Base-by-base conservation (phyloP, 2,888 invertebrate species). In the Baronia brevicornis region DNA sequence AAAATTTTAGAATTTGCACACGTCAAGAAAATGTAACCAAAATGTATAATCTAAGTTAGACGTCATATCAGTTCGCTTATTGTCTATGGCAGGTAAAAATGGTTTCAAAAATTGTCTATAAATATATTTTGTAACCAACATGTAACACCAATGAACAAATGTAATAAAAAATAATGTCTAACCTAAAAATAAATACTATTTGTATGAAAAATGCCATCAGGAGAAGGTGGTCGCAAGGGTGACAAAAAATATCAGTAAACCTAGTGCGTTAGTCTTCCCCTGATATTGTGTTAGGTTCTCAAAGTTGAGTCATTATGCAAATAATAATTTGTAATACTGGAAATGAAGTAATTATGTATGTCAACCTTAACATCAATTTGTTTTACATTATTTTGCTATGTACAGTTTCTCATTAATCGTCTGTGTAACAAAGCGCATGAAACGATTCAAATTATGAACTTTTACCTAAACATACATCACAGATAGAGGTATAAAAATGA, bases 401-500 rank as follows among this genome's bases (percentile, higher is more conserved):
- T 48, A 48, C 47, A 47, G 22, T 17, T 28, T 23, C n/a, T 25
- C 22, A 22, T 19, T 18, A 17, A 15, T 26, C 21, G 33, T 34
- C n/a, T n/a, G n/a, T n/a, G n/a, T 30, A 35, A 41, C 28, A 38
- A 39, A 65, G 56, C 54, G 60, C 64, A 61, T 41, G 56, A 57
- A 62, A 65, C 57, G 62, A 75, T 74, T 77, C 67, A 68, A 69
- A 68, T 67, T 56, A 74, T 73, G 56, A 71, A 71, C 72, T 82
- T 82, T 79, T 75, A 77, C 80, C 80, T 82, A 79, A 79, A 73
- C 62, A 77, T 79, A 82, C 66, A 82, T 82, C 82, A 82, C 82
- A 82, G 80, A 77, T 80, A 68, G 70, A 74, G 67, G 68, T 67
- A 69, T 57, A 74, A 69, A 73, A 67, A 72, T 65, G 23, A 51